These are phyloP conservation scores for Lepisosteus osseus DNA, from an alignment of 2,113 vertebrate genomes.

Conservation along the genomic window DNA sequence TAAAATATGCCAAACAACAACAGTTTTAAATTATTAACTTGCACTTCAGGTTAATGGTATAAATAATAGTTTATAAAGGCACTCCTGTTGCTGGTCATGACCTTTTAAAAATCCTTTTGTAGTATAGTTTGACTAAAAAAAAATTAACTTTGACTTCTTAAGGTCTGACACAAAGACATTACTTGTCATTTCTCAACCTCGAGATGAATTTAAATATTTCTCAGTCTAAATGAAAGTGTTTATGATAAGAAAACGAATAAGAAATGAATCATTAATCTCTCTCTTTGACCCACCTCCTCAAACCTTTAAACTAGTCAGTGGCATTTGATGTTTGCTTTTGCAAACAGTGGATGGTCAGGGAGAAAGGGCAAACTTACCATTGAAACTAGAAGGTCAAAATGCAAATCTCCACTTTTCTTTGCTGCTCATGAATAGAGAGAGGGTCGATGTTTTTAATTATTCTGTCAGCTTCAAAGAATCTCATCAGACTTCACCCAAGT, in stretches of 20 bases:
- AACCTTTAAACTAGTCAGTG: constrained; percentile 22
- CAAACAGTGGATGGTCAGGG: constrained; percentile 28
- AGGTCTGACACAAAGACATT: constrained; percentile 53
- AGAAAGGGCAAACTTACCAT: constrained; percentile 48
- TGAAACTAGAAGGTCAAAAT: constrained; percentile 67
- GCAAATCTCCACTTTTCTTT: constrained; percentile 57
- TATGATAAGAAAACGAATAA: constrained; percentile 58
- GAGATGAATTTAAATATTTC: constrained; percentile 66
- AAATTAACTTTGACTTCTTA: constrained; percentile 45
- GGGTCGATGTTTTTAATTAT: constrained; percentile 60
- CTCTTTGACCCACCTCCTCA: constrained; percentile 30
- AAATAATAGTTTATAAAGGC: constrained; percentile 16
- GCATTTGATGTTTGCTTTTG: constrained; percentile 37
- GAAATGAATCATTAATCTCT: constrained; percentile 62
- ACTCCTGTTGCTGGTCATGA: not conserved
- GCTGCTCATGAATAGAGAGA: constrained; percentile 34
- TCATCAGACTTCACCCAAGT: constrained; percentile 48
- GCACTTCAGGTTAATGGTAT: no score
- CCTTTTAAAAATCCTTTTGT: constrained; percentile 10
- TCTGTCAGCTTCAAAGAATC: constrained; percentile 67
- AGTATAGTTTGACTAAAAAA: not conserved
- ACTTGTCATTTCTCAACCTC: constrained; percentile 51
- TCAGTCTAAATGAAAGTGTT: constrained; percentile 57
- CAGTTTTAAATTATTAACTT: no score
- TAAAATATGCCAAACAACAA: no score